Evolutionary conservation across 2,113 vertebrate species (phyloP).

Genomic region (Sinocyclocheilus maitianheensis): DNA sequence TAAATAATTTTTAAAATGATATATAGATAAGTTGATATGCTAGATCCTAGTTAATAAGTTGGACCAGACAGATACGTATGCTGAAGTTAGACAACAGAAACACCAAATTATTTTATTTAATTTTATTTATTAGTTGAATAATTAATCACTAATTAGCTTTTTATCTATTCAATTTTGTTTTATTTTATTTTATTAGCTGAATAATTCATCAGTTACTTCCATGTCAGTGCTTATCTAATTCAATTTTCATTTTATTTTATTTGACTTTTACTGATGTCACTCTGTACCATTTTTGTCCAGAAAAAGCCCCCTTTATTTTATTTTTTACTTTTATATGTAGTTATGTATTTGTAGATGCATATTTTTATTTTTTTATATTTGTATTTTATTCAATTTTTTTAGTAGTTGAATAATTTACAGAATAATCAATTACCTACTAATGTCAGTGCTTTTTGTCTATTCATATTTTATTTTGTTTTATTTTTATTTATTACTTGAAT

Average conservation of each 20-base stretch:
- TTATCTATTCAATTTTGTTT: not conserved
- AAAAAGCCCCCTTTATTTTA: too few relatives aligned
- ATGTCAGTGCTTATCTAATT: too few relatives aligned
- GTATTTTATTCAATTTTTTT: too few relatives aligned
- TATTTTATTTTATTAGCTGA: not conserved
- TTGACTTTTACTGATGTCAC: too few relatives aligned
- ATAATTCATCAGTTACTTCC: not conserved
- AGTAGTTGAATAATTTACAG: too few relatives aligned
- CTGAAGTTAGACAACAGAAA: not conserved
- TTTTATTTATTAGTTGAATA: not conserved
- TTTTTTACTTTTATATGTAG: too few relatives aligned
- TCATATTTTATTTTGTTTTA: not conserved
- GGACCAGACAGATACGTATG: not conserved
- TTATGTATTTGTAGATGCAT: too few relatives aligned
- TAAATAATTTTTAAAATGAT: not conserved
- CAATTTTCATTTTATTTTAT: too few relatives aligned
- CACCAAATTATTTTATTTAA: not conserved
- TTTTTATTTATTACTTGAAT: not conserved
- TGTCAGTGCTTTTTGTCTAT: not conserved
- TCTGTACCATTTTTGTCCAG: too few relatives aligned
- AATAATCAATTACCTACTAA: too few relatives aligned
- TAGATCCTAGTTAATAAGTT: not conserved
- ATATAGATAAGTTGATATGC: not conserved
- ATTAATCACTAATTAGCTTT: not conserved
- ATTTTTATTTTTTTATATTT: too few relatives aligned